Percentiles rank a stretch among this genome's conserved stretches.
phyloP scores from a whole-genome alignment of 1,140 invertebrate species.

The Saxidomus purpurata region DNA sequence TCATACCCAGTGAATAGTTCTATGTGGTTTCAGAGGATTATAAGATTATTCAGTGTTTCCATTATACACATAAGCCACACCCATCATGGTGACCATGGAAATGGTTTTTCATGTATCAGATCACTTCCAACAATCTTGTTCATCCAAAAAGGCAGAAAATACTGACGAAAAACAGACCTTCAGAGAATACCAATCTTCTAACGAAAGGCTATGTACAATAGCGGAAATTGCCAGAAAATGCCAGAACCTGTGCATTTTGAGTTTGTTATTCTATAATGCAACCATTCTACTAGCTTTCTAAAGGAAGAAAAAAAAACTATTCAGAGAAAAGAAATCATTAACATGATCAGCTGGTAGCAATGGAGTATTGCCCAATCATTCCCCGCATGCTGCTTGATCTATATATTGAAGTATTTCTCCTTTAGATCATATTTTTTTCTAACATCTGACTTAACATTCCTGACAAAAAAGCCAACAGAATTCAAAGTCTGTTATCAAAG shows the following conservation, averaged over 20 bases:
- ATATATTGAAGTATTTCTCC: conserved; percentile 1
- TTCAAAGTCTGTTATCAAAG: not conserved
- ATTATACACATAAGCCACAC: no score
- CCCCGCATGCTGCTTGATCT: conserved; percentile 8
- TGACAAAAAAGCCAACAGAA: conserved; percentile 17
- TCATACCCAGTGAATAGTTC: no score
- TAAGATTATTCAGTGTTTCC: no score
- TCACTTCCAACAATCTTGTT: no score
- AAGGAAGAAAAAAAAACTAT: not conserved
- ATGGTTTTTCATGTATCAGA: no score
- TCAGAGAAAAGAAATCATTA: not conserved
- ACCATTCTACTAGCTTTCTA: not conserved
- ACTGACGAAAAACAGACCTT: conserved; percentile 31
- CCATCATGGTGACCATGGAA: no score
- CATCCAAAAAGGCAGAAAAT: not conserved
- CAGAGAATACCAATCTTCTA: conserved; percentile 6
- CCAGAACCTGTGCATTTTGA: not conserved
- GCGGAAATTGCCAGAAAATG: not conserved
- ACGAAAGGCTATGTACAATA: conserved; percentile 1
- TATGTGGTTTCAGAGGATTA: no score
- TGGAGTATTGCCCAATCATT: conserved; percentile 3
- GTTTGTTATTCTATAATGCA: not conserved
- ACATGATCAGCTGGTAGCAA: not conserved
- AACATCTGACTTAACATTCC: not conserved
- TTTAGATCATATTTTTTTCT: conserved; percentile 1